Evolutionary conservation across 2,113 vertebrate species (phyloP).

Genomic region (Xyrauchen texanus): DNA sequence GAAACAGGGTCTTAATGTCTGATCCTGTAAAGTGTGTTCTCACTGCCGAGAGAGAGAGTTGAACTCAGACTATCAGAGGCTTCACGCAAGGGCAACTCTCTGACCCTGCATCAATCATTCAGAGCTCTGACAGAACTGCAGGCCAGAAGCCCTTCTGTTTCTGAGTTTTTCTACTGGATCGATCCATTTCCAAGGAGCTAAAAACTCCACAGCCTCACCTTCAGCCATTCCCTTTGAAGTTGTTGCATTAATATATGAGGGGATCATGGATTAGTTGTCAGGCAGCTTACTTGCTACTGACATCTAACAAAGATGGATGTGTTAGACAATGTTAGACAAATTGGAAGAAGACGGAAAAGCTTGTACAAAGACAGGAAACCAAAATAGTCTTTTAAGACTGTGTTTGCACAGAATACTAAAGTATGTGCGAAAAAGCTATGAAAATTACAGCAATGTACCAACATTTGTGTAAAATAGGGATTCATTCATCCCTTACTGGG

Average conservation of each 20-base stretch:
- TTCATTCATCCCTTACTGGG: conserved; percentile 25
- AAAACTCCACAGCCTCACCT: conserved; percentile 25
- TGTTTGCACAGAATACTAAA: no score
- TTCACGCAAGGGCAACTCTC: background rate
- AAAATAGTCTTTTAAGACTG: background rate
- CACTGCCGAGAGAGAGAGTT: background rate
- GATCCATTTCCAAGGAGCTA: conserved; percentile 12
- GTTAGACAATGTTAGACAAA: conserved; percentile 8
- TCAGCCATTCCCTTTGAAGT: conserved; percentile 38
- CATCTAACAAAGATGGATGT: background rate
- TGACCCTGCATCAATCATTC: conserved; percentile 34
- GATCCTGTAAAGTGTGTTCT: conserved; percentile 3
- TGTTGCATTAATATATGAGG: conserved; percentile 39
- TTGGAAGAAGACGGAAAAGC: conserved; percentile 26
- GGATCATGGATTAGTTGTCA: conserved; percentile 29
- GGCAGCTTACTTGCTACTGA: background rate
- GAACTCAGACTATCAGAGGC: background rate
- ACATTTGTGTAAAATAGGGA: background rate
- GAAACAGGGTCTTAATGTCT: background rate
- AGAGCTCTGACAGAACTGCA: conserved; percentile 18
- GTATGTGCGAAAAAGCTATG: no score
- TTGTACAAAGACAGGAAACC: conserved; percentile 3
- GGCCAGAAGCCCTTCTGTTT: conserved; percentile 21
- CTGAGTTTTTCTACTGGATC: conserved; percentile 15
- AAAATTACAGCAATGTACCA: background rate